Conservation (phyloP, 2,888 invertebrate genomes). For the Leucozona laternaria region DNA sequence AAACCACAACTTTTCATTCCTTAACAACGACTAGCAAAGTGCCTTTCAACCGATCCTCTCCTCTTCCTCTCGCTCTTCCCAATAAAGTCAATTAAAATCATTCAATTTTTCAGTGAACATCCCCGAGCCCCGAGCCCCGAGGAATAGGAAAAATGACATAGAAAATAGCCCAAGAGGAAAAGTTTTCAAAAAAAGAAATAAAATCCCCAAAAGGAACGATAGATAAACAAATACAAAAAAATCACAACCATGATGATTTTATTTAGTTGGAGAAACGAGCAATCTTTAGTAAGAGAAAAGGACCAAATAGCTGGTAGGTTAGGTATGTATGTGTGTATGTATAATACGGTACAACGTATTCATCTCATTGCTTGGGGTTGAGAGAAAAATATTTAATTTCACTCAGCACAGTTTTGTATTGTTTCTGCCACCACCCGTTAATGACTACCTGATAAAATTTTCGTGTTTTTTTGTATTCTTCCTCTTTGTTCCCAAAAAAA, state of each 20-base stretch:
- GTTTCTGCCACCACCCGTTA: conserved; percentile 48
- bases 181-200: conserved; percentile 1
- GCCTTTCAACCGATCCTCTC: conserved; percentile 20
- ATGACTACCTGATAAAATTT: conserved; percentile 66
- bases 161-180: conserved; percentile 40
- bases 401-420: conserved; percentile 63
- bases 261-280: conserved; percentile 15
- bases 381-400: conserved; percentile 63
- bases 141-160: conserved; percentile 48
- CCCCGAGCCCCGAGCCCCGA: background rate
- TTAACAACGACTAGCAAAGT: conserved; percentile 6
- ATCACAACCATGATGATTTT: conserved; percentile 48
- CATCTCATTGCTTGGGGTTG: background rate
- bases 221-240: conserved; percentile 22
- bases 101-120: conserved; percentile 52
- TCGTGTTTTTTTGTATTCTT: conserved; percentile 22
- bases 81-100: conserved; percentile 71
- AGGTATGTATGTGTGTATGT: background rate
- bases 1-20: conserved; percentile 29
- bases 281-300: background rate
- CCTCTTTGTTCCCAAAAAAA: conserved; percentile 13
- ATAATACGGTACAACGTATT: background rate
- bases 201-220: conserved; percentile 32
- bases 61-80: background rate
- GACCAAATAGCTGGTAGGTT: background rate